Conservation (phyloP, 2,797 vertebrate genomes). For the Enteromius viviparus region DNA sequence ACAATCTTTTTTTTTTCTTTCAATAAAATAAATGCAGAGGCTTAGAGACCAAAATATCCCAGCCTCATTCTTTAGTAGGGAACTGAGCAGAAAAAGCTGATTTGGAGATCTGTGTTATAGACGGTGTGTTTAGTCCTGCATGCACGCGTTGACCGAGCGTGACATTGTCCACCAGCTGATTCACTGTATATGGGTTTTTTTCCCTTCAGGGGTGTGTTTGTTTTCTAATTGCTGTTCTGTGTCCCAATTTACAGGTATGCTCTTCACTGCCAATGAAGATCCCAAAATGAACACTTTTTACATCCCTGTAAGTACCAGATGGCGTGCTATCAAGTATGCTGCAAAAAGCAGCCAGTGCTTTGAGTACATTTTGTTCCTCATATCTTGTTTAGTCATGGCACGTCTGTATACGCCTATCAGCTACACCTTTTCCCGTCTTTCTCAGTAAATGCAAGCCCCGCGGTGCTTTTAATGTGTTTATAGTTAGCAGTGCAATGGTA, state of each 20-base stretch:
- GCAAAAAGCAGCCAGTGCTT: not conserved
- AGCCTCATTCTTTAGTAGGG: not conserved
- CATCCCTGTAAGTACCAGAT: slow-evolving; percentile 85
- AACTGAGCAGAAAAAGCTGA: not conserved
- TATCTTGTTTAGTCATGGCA: slow-evolving; percentile 3
- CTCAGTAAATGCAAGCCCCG: not conserved
- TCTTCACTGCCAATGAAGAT: slow-evolving; percentile 95
- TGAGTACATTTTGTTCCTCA: not conserved
- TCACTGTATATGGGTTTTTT: slow-evolving; percentile 14
- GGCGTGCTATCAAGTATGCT: not conserved
- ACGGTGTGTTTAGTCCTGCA: slow-evolving; percentile 14
- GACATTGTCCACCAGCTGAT: not conserved
- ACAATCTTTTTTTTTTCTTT: not conserved
- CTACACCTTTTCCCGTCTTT: not conserved
- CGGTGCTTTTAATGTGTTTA: not conserved
- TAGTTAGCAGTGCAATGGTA: not conserved
- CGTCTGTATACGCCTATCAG: not conserved
- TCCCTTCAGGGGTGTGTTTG: not conserved
- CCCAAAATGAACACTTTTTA: slow-evolving; percentile 99
- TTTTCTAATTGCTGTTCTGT: slow-evolving; percentile 4
- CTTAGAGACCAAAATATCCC: not conserved
- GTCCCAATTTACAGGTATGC: slow-evolving; percentile 83
- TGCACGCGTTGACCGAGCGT: not conserved
- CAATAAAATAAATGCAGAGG: not conserved
- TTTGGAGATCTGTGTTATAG: no score